Evolutionary conservation across 1,140 invertebrate species (phyloP).

Genomic region (Prorops nasuta): DNA sequence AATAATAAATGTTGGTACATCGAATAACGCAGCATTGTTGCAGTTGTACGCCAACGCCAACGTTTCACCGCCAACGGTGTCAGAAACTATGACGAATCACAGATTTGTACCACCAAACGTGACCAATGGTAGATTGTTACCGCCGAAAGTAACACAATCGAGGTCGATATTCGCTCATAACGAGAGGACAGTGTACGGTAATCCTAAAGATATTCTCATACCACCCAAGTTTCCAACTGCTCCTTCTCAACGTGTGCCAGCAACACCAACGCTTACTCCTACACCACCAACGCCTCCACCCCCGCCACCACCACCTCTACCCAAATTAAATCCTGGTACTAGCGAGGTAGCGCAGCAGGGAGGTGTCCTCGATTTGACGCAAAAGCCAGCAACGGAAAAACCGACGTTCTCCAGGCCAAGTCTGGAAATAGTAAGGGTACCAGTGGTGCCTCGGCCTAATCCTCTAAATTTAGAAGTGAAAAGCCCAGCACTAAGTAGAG

Average conservation of each 20-base stretch:
- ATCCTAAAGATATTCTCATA: constrained; percentile 66
- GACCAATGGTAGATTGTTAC: constrained; percentile 39
- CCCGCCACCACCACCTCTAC: constrained; percentile 14
- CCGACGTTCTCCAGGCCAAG: constrained; percentile 40
- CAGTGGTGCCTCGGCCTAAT: constrained; percentile 49
- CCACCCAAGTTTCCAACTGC: constrained; percentile 44
- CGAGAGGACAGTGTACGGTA: constrained; percentile 68
- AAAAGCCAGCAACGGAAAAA: constrained; percentile 29
- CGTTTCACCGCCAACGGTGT: constrained; percentile 12
- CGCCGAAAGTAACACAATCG: constrained; percentile 65
- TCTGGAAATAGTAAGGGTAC: constrained; percentile 52
- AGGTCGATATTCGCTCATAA: constrained; percentile 64
- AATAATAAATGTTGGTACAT: constrained; percentile 56
- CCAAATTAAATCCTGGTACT: constrained; percentile 12
- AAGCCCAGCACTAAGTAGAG: constrained; percentile 8
- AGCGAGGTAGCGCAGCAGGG: constrained; percentile 9
- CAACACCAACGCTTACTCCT: background rate
- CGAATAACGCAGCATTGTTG: constrained; percentile 56
- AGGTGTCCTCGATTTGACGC: constrained; percentile 46
- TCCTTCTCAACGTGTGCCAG: too few relatives aligned
- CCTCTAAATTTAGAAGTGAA: constrained; percentile 45
- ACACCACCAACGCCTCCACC: constrained; percentile 7
- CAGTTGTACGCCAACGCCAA: constrained; percentile 56
- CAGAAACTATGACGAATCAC: constrained; percentile 16
- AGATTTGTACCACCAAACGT: constrained; percentile 35